phyloP scores from a whole-genome alignment of 2,888 invertebrate species.

The Callyntrura sp. region DNA sequence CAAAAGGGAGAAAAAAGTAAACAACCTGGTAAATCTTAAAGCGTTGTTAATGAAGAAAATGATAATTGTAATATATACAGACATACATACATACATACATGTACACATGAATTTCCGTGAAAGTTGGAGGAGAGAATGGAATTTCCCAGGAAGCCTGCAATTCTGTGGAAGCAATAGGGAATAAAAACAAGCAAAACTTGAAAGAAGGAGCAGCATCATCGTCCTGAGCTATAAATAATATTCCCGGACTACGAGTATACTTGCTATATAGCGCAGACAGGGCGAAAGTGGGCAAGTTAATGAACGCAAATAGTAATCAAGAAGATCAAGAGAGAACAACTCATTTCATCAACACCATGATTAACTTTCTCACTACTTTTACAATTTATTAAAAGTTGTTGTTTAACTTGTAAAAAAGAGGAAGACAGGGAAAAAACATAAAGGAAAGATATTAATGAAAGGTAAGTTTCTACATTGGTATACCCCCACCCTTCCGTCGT shows the following conservation, averaged over 20 bases:
- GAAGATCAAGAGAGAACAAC: conserved; percentile 69
- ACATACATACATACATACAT: too few relatives aligned
- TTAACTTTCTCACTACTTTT: conserved; percentile 23
- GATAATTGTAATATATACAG: too few relatives aligned
- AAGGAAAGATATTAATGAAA: conserved; percentile 50
- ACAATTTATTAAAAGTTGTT: conserved; percentile 58
- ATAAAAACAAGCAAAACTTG: conserved; percentile 25
- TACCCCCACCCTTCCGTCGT: background rate
- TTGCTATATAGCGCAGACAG: background rate
- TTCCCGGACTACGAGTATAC: background rate
- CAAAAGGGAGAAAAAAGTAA: conserved; percentile 22
- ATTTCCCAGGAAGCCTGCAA: conserved; percentile 9
- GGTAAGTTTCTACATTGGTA: background rate
- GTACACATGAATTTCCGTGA: background rate
- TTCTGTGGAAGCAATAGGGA: background rate
- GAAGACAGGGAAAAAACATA: conserved; percentile 32
- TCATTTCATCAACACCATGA: conserved; percentile 41
- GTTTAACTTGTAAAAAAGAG: conserved; percentile 54
- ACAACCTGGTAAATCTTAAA: conserved; percentile 10
- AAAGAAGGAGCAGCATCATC: background rate
- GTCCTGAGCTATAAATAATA: too few relatives aligned
- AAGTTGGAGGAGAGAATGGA: conserved; percentile 4
- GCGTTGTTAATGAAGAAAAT: background rate
- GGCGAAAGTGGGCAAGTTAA: conserved; percentile 24
- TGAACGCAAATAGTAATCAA: conserved; percentile 75